Evolutionary conservation across 2,888 invertebrate genomes (phyloP), one percentile per base, ranked within the genome.

Genomic region (Scaptomyza flava): DNA sequence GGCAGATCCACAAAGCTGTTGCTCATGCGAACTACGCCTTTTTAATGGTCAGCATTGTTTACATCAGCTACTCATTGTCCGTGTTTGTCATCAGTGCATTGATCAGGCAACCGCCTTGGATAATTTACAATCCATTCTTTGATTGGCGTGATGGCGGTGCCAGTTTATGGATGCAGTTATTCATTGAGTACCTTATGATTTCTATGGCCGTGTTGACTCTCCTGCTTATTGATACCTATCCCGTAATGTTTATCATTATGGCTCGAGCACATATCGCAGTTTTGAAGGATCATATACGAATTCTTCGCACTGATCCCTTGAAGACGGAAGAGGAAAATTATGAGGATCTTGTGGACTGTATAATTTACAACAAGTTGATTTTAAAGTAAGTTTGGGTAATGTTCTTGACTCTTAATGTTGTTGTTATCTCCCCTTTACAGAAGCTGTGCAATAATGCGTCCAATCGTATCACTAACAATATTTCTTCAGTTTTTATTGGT

Each of bases 111-210:
- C 82, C 82, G 2, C 72, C 73, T 0, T 82, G 68, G 67, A 34
- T 67, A 12, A 45, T 81, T 0, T 78, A 81, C n/a, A 81, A 81
- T 61, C 78, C 81, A 0, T 46, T 81, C 2, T 50, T 79, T 5
- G 66, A 82, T 38, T 83, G 81, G 81, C 65, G 64, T 6, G 30
- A 67, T 6, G 68, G 67, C 2, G 3, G 8, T 3, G n/a, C 9
- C 11, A 43, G 36, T n/a, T 46, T 77, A 0, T 72, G 70, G 67
- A 33, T 65, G 2, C 72, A 79, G 6, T 46, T 57, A 0, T 14
- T 77, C 0, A 31, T 79, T 1, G 81, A 82, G 54, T 66, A 61
- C 6, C 14, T 56, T 1, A 31, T 72, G 12, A 60, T 71, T 46
- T 41, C 57, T 0, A 9, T 47, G 8, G 9, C 41, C 12, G 17